These are phyloP conservation scores for Yponomeuta plumbellus DNA, from an alignment of 2,888 invertebrate genomes.

Conservation along the genomic window DNA sequence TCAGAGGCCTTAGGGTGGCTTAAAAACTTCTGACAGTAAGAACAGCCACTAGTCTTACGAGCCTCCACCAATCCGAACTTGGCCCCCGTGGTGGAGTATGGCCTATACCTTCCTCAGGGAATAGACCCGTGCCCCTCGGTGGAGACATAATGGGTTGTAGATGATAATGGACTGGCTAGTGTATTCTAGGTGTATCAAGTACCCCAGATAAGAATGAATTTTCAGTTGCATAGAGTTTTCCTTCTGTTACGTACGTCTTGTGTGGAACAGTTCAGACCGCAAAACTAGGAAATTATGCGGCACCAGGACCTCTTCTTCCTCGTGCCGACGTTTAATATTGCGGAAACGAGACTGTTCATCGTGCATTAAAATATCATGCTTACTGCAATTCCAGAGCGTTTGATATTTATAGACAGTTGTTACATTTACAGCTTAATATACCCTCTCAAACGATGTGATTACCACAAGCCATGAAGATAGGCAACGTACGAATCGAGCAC, in stretches of 20 bases:
- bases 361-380: conserved; percentile 11
- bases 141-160: too few relatives aligned
- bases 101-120: too few relatives aligned
- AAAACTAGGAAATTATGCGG: conserved; percentile 19
- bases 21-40: too few relatives aligned
- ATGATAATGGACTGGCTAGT: too few relatives aligned
- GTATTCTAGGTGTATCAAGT: too few relatives aligned
- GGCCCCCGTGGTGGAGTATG: too few relatives aligned
- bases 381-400: neutral
- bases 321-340: conserved; percentile 5
- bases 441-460: neutral
- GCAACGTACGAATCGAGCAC: neutral
- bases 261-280: conserved; percentile 14
- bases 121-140: too few relatives aligned
- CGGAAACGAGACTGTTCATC: neutral
- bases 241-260: neutral
- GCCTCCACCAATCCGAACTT: too few relatives aligned
- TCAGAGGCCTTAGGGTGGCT: too few relatives aligned
- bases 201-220: too few relatives aligned
- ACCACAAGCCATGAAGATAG: neutral
- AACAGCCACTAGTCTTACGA: too few relatives aligned
- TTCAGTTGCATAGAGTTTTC: too few relatives aligned
- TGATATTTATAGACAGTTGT: neutral
- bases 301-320: conserved; percentile 16
- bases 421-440: conserved; percentile 4